Base-by-base conservation (phyloP, 1,140 invertebrate genomes). In the Sinella curviseta region DNA sequence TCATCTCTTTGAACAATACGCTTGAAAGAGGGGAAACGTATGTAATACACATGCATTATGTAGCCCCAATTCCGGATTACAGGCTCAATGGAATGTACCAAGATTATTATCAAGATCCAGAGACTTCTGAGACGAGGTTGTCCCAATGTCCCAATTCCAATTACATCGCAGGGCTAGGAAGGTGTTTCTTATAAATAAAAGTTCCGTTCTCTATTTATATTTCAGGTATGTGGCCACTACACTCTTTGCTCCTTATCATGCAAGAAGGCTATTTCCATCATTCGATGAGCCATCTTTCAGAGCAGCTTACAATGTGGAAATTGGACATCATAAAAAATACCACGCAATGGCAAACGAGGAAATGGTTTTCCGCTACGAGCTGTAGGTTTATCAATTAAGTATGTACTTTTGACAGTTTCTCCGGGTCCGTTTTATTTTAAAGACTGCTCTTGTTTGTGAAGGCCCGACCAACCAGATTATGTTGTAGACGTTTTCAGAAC, bases 201-300 rank as follows among this genome's bases (percentile, higher is more conserved):
- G n/a, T 48, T 48, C 4, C 39, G 17, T 48, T 48, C 17, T 48
- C 17, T 48, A 48, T 48, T 48, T 48, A 8, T 48, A 77, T 84
- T 85, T 35, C 75, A 96, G 95, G 84, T 89, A 87, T 77, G 92
- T 97, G 81, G 94, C 94, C 2, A 94, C 94, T 0, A 94, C 95
- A 1, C 97, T 98, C 87, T 97, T 99, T 86, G 94, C 98, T 85
- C 94, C 96, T 0, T 97, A 95, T 0, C 95, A 96, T 88, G 96
- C 97, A 0, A 90, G 97, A 34, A 90, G 92, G 86, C 93, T 95
- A 75, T 97, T 98, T 86, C 96, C 96, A 0, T 97, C 95, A 85
- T 96, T 97, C 86, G 96, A 98, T 86, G 94, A 97, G 85, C 95
- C 96, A 0, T 89, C 87, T 0, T 91, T 94, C 81, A 97, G 97